Evolutionary conservation across 2,888 invertebrate species (phyloP), one percentile per base, ranked within the genome.

Genomic region (Microchrysa polita): DNA sequence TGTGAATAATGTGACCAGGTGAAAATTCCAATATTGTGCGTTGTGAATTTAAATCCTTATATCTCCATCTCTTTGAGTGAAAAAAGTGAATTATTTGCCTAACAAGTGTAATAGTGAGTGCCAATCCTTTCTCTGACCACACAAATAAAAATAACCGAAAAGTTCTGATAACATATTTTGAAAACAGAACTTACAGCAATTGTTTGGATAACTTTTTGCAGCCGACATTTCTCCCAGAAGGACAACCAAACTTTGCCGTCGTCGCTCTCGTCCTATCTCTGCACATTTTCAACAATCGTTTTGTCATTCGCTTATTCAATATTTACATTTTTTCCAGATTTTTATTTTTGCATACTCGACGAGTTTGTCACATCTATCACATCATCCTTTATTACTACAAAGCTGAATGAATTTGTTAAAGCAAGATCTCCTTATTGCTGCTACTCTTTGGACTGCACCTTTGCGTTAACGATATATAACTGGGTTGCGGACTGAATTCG

Each of bases 401-500:
- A 48, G 16, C 10, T 4, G 48, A 48, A 48, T 4, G 48, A 48
- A 48, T 4, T 48, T n/a, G 48, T n/a, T n/a, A n/a, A 40, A 61
- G 34, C 34, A 16, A 61, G 61, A 12, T 22, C 48, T 44, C 65
- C 27, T 34, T 5, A 12, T 65, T 65, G 44, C n/a, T n/a, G 48
- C 23, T n/a, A n/a, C 23, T 44, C 27, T 34, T 2, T 34, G 48
- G 18, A 20, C 44, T 48, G 20, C 48, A 53, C 53, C 42, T 7
- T 65, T 48, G 20, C 48, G 27, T 67, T 22, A 48, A 69, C 55
- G 57, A 69, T 55, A n/a, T n/a, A n/a, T n/a, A 69, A 69, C 57
- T 40, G 34, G 57, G 57, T 69, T 69, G 55, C 69, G 69, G 69
- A 20, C 20, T 55, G 69, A 69, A 69, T 69, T 20, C 69, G 40